A percentile compares a stretch with the other conserved stretches of the same genome.
phyloP scores from a whole-genome alignment of 2,888 invertebrate genomes.

The Torymus auratus region DNA sequence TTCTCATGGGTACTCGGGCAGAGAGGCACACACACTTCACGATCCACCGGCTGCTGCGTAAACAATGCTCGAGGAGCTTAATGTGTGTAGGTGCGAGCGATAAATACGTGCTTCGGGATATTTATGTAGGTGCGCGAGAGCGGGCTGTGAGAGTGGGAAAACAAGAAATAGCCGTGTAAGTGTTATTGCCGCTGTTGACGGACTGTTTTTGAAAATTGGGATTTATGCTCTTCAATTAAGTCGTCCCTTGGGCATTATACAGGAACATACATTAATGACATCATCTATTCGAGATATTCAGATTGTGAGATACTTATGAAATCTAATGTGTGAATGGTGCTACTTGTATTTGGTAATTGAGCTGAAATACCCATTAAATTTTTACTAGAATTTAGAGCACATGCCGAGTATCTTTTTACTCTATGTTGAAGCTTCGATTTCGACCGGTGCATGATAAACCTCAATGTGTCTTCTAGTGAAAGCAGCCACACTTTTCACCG shows the following conservation, averaged over 20 bases:
- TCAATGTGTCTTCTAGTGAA: not conserved
- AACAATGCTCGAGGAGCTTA: conserved; percentile 44
- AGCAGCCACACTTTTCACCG: not conserved
- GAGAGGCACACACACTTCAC: not conserved
- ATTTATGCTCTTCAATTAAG: not conserved
- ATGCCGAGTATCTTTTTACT: no score
- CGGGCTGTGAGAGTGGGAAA: not conserved
- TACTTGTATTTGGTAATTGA: no score
- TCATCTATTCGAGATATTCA: no score
- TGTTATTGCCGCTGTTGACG: not conserved
- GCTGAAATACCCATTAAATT: no score
- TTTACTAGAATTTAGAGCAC: no score
- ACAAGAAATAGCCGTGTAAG: not conserved
- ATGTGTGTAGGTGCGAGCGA: not conserved
- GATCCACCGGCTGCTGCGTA: conserved; percentile 39
- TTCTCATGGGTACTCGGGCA: conserved; percentile 35
- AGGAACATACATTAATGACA: no score
- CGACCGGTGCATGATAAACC: conserved; percentile 1
- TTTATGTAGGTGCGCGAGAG: not conserved
- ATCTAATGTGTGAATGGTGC: no score
- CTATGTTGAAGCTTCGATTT: not conserved
- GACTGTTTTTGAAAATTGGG: not conserved
- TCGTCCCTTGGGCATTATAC: no score
- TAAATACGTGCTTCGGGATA: conserved; percentile 5
- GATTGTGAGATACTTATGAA: no score